phyloP scores from a whole-genome alignment of 2,888 invertebrate species.

The Orgyia antiqua region DNA sequence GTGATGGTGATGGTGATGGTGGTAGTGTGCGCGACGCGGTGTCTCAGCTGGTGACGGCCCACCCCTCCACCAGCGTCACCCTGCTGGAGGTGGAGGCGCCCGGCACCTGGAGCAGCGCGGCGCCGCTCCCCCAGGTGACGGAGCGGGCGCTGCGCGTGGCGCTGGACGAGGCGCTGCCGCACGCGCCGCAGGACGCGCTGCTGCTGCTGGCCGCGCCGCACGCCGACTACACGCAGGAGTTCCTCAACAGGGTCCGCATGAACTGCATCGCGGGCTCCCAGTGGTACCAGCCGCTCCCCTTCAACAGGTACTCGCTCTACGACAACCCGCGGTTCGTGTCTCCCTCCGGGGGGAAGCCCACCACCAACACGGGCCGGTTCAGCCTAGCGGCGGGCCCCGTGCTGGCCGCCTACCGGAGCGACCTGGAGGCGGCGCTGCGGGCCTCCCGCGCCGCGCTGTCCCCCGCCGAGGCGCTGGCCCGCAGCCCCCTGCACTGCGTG shows the following conservation, averaged over 20 bases:
- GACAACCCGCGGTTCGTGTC: conserved; percentile 82
- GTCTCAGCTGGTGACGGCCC: conserved; percentile 8
- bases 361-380: conserved; percentile 74
- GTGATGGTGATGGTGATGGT: too few species aligned
- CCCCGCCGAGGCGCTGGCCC: conserved; percentile 42
- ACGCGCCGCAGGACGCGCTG: conserved; percentile 77
- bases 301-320: conserved; percentile 90
- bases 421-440: conserved; percentile 78
- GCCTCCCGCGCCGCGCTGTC: conserved; percentile 58
- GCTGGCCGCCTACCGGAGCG: conserved; percentile 89
- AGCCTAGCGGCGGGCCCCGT: conserved; percentile 78
- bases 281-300: conserved; percentile 94
- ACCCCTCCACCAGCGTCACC: conserved; percentile 9
- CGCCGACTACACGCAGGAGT: conserved; percentile 87
- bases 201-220: conserved; percentile 82
- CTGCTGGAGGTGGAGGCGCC: conserved; percentile 7
- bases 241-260: conserved; percentile 95
- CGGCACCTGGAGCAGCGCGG: conserved; percentile 2
- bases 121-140: background rate
- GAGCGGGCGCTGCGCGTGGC: conserved; percentile 72
- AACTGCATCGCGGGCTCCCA: conserved; percentile 94
- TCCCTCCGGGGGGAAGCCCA: conserved; percentile 79
- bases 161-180: conserved; percentile 58
- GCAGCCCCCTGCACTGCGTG: conserved; percentile 83
- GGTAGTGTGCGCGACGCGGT: conserved; percentile 11